Evolutionary conservation across 2,888 invertebrate species (phyloP).

Genomic region (Megaustenia siamemsis): DNA sequence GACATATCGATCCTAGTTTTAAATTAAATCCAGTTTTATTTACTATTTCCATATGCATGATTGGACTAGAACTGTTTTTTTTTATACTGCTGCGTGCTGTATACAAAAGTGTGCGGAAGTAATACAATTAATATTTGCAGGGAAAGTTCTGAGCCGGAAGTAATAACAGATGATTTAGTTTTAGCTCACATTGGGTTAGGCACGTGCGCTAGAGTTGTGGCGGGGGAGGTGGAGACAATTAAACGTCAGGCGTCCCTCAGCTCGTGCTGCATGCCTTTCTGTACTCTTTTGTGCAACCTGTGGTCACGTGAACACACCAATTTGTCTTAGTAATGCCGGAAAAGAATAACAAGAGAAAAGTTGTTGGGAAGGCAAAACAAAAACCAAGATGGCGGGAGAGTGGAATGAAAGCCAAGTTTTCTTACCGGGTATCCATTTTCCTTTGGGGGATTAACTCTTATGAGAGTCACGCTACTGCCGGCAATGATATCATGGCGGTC

Average conservation of each 20-base stretch:
- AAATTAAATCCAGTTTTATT: too few relatives aligned
- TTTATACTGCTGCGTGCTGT: too few relatives aligned
- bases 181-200: too few relatives aligned
- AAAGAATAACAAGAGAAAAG: not conserved
- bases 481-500: slow-evolving; percentile 38
- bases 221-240: too few relatives aligned
- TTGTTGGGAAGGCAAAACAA: not conserved
- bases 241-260: too few relatives aligned
- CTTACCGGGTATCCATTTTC: not conserved
- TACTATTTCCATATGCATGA: too few relatives aligned
- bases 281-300: not conserved
- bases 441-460: not conserved
- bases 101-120: too few relatives aligned
- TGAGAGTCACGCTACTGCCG: slow-evolving; percentile 48
- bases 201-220: too few relatives aligned
- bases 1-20: too few relatives aligned
- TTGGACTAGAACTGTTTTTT: too few relatives aligned
- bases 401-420: not conserved
- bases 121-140: not conserved
- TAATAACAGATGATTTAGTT: too few relatives aligned
- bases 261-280: not conserved
- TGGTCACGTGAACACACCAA: not conserved
- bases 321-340: not conserved
- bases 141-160: not conserved
- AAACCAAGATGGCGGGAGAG: not conserved